Evolutionary conservation across 2,113 vertebrate genomes (phyloP), one percentile per base, ranked within the genome.

Genomic region (Tringa solitaria): DNA sequence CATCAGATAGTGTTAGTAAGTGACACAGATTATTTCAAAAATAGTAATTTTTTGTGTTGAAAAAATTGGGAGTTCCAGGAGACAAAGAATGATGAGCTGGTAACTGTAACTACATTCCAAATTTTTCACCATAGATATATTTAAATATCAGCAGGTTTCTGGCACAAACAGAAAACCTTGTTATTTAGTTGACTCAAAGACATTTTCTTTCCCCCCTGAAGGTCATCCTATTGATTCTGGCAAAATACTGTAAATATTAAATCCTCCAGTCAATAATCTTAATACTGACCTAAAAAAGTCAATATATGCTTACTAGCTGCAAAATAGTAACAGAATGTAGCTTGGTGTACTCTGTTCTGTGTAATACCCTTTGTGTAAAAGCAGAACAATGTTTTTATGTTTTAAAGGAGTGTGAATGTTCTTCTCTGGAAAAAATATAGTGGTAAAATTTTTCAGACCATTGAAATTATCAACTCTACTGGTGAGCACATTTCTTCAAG

Each of bases 201-300:
- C 9, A 50, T 93, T 93, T 97, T 94, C 37, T 86, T 88, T 56
- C 22, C 28, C 41, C 53, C 24, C 15, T 63, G 95, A 92, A 97
- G 91, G 95, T 97, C 89, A 95, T 69, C 41, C n/a, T 95, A 97
- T 96, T 80, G 92, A 97, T 96, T 97, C 69, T 94, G 85, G 87
- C 33, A 93, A 95, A 96, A 95, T 70, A 89, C 54, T 95, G 39
- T 89, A 96, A 95, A 95, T 97, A 96, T 94, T 95, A 97, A 96
- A 97, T 91, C 68, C 63, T 89, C 10, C 51, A 90, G 85, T 95
- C 95, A 96, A 97, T 96, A 96, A 95, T 64, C 77, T 89, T 96
- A 95, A 94, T 86, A 96, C 61, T 94, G 75, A 95, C 80, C 59
- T 84, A 68, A 92, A 96, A 92, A 94, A 72, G 61, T 89, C 92